Percentiles rank a stretch among this genome's conserved stretches.
Evolutionary conservation across 2,113 vertebrate species (phyloP).

Genomic region (Anser cygnoides): DNA sequence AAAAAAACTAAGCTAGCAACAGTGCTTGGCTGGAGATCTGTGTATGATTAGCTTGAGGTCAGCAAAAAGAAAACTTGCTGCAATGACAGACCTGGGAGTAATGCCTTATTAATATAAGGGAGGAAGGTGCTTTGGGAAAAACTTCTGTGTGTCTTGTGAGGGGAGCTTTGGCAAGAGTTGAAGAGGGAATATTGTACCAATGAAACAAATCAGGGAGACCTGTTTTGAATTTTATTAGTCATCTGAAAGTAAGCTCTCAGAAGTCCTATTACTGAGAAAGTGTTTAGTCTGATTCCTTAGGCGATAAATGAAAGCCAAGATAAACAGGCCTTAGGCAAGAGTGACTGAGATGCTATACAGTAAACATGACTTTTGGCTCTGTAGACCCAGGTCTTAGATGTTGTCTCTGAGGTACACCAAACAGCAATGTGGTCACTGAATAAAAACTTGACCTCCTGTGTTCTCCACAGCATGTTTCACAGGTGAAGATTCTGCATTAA

Average conservation of each 20-base stretch:
- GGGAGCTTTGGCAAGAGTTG: slow-evolving; percentile 8
- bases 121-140: background rate
- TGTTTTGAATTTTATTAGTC: slow-evolving; percentile 34
- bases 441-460: background rate
- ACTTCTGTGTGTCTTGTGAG: slow-evolving; percentile 12
- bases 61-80: background rate
- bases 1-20: background rate
- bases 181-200: background rate
- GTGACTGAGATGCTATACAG: background rate
- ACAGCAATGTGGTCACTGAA: background rate
- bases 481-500: fast-evolving
- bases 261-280: slow-evolving; percentile 1
- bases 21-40: background rate
- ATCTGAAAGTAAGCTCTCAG: slow-evolving; percentile 24
- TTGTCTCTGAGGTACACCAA: fast-evolving
- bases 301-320: background rate
- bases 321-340: slow-evolving; percentile 6
- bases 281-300: background rate
- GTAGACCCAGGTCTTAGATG: background rate
- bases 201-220: slow-evolving; percentile 5
- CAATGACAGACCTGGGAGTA: background rate
- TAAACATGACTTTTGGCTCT: background rate
- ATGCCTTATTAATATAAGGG: background rate
- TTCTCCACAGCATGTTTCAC: background rate
- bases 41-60: background rate